Evolutionary conservation across 2,888 invertebrate species (phyloP), one percentile per base, ranked within the genome.

Genomic region (Tetranychus piercei): DNA sequence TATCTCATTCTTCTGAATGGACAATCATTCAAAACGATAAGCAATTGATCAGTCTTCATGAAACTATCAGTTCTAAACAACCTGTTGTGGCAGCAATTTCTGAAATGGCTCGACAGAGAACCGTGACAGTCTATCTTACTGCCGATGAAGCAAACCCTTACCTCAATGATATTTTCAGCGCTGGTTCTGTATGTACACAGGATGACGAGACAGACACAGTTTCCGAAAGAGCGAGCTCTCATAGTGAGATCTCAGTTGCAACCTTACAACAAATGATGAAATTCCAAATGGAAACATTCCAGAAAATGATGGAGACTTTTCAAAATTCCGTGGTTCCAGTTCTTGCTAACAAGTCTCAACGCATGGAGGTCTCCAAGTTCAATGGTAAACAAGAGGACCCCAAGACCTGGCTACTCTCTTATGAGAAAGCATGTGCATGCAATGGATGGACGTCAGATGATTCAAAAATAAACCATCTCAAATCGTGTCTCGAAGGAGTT

Each of bases 371-470:
- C n/a, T 20, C 67, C 6, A n/a, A 22, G 22, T 67, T 67, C 22
- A 22, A 67, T 67, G 67, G 67, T 7, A 67, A n/a, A 20, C n/a
- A 20, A 20, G 67, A 67, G 18, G 67, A 67, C 22, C 20, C 67
- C 15, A 67, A 67, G 22, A 67, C 22, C 6, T 67, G 67, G 67
- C 7, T 67, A 18, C n/a, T 20, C n/a, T 67, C 67, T 67, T 67
- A 67, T 67, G 67, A 67, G 22, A 67, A 67, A 67, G 67, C 67
- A 22, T 67, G 67, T 22, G 15, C n/a, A 6, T 67, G 67, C 15
- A 67, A 67, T 67, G 20, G 22, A 67, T 67, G 67, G 67, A 7
- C n/a, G 6, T 20, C 20, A 8, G 67, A 67, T 67, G 67, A 67
- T 7, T 22, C n/a, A 67, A 67, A 67, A 15, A 67, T 67, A 6